Evolutionary conservation across 2,888 invertebrate species (phyloP), one percentile per base, ranked within the genome.

Genomic region (Hypsopygia costalis): DNA sequence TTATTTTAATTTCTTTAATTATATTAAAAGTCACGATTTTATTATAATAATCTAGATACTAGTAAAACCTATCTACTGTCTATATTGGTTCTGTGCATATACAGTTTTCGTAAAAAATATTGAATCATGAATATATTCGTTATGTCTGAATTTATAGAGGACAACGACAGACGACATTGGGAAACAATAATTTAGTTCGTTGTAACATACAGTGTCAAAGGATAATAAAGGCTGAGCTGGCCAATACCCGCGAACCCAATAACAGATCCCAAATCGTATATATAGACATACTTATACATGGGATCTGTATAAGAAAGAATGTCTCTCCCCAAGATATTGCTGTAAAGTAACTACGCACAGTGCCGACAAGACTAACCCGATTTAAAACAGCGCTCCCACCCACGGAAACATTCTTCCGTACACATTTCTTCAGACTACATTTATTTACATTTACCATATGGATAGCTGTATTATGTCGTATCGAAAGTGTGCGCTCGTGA

Each of bases 131-230:
- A n/a, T n/a, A n/a, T n/a, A n/a, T n/a, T n/a, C n/a, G n/a, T n/a
- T n/a, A n/a, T n/a, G n/a, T n/a, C n/a, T n/a, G n/a, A n/a, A n/a
- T n/a, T n/a, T n/a, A 16, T 16, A 4, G 16, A 16, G 16, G 16
- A 2, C 64, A 66, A 67, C 56, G 51, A 55, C n/a, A n/a, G n/a
- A 58, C 56, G 54, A 58, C 4, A 16, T 16, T 16, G 3, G 16
- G 16, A 20, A 34, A 64, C 57, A 67, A 70, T 76, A 74, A 75
- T 74, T 73, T 69, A 63, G 66, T 63, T 48, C 53, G 59, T 62
- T 66, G 60, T 66, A 69, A 72, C 69, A 74, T 69, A 68, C 68
- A 69, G 69, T 73, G 72, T 69, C 68, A 69, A 70, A 69, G 67
- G 69, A 74, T 74, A 80, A 76, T 76, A 77, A 72, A 70, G 60